Conservation (phyloP, 2,888 invertebrate species). For the Marasmarcha lunaedactyla region DNA sequence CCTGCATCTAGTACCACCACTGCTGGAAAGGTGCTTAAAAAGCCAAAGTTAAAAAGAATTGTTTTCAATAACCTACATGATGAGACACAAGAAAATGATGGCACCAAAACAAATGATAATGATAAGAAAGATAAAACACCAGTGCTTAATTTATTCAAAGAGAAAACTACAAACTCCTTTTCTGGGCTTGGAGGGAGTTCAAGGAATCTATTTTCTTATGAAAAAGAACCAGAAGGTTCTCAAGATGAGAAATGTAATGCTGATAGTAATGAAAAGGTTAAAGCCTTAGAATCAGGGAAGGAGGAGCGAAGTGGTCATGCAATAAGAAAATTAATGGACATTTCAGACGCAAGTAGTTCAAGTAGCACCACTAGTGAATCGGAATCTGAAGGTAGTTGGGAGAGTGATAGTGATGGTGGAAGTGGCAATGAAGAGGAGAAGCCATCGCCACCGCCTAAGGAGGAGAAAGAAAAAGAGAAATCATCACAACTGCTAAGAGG, state of each 20-base stretch:
- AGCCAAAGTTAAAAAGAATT: conserved; percentile 57
- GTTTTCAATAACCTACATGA: conserved; percentile 53
- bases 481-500: conserved; percentile 69
- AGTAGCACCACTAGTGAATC: conserved; percentile 57
- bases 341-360: conserved; percentile 60
- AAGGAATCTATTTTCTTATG: conserved; percentile 48
- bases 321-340: conserved; percentile 58
- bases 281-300: conserved; percentile 36
- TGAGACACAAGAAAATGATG: conserved; percentile 40
- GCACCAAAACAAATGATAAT: conserved; percentile 33
- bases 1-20: conserved; percentile 30
- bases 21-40: conserved; percentile 57
- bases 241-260: conserved; percentile 55
- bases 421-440: conserved; percentile 52
- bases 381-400: conserved; percentile 59
- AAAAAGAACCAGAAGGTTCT: conserved; percentile 45
- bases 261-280: conserved; percentile 40
- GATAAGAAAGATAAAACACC: conserved; percentile 43
- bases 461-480: conserved; percentile 52
- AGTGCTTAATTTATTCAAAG: conserved; percentile 49
- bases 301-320: conserved; percentile 58
- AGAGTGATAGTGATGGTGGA: conserved; percentile 45
- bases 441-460: conserved; percentile 41
- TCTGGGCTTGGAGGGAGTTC: conserved; percentile 34
- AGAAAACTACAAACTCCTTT: conserved; percentile 54